phyloP scores from a whole-genome alignment of 2,888 invertebrate species.

The Neuroscelio doddi region DNA sequence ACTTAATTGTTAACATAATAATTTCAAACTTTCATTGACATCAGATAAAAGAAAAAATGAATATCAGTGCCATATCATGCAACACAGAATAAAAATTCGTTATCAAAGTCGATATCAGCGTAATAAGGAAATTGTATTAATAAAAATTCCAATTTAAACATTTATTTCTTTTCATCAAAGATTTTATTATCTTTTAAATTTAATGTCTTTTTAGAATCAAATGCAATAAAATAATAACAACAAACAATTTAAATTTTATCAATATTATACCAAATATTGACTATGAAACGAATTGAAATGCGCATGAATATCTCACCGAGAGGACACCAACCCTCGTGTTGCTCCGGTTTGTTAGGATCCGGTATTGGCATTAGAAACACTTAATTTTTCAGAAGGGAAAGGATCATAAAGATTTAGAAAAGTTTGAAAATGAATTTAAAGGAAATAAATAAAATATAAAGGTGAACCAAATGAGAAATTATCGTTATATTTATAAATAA shows the following conservation, averaged over 20 bases:
- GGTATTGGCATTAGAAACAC: conserved; percentile 82
- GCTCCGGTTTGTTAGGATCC: conserved; percentile 89
- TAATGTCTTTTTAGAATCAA: neutral
- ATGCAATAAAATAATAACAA: neutral
- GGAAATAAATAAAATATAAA: conserved; percentile 47
- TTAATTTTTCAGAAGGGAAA: conserved; percentile 51
- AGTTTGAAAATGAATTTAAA: conserved; percentile 4
- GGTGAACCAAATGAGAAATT: conserved; percentile 8
- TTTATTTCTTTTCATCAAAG: too few relatives aligned
- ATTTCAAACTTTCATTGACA: neutral
- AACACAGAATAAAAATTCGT: conserved; percentile 35
- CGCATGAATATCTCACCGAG: conserved; percentile 79
- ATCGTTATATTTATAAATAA: conserved; percentile 4
- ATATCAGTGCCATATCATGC: conserved; percentile 36
- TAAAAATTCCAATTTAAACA: neutral
- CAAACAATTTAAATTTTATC: neutral
- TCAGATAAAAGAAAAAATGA: conserved; percentile 20
- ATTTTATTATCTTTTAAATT: too few relatives aligned
- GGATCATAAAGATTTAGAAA: conserved; percentile 26
- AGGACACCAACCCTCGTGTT: conserved; percentile 93
- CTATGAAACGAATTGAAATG: conserved; percentile 55
- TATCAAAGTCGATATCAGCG: conserved; percentile 28
- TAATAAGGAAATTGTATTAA: neutral
- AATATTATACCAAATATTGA: conserved; percentile 38
- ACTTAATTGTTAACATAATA: too few relatives aligned